Conservation (phyloP, 2,888 invertebrate genomes). For the Globia sparganii region DNA sequence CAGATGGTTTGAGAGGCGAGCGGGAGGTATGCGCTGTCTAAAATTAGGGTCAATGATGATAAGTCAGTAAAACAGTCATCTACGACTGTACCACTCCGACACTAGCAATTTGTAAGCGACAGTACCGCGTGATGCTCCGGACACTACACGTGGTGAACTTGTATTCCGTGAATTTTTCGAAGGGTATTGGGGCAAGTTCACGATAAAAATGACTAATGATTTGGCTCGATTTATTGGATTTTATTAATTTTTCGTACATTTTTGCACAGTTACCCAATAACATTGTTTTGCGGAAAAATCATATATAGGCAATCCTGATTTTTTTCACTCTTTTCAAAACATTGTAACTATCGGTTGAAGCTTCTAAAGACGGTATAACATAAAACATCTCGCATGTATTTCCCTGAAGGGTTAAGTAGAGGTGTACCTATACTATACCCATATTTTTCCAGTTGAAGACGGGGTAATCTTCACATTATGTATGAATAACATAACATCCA, state of each 20-base stretch:
- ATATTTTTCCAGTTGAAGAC: not conserved
- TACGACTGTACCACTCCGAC: slow-evolving; percentile 64
- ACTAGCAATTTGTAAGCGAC: slow-evolving; percentile 38
- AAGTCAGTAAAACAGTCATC: slow-evolving; percentile 80
- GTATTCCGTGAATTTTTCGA: slow-evolving; percentile 20
- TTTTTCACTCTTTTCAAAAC: not conserved
- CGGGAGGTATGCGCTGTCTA: slow-evolving; percentile 73
- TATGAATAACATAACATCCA: not conserved
- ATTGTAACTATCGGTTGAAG: too few species aligned
- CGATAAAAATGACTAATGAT: slow-evolving; percentile 10
- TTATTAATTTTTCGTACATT: not conserved
- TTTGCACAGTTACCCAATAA: not conserved
- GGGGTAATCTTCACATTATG: not conserved
- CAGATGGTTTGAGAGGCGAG: slow-evolving; percentile 62
- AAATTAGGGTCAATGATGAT: slow-evolving; percentile 88
- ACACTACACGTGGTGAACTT: slow-evolving; percentile 21
- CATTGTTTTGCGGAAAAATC: not conserved
- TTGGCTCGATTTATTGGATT: not conserved
- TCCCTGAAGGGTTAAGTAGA: not conserved
- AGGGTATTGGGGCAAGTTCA: slow-evolving; percentile 29
- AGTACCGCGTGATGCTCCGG: slow-evolving; percentile 12
- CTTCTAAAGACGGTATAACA: not conserved
- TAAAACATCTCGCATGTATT: not conserved
- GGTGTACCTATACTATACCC: not conserved
- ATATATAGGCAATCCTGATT: too few species aligned